A percentile compares a stretch with the other conserved stretches of the same genome.
phyloP scores from a whole-genome alignment of 2,113 vertebrate species.

The Ciconia boyciana region DNA sequence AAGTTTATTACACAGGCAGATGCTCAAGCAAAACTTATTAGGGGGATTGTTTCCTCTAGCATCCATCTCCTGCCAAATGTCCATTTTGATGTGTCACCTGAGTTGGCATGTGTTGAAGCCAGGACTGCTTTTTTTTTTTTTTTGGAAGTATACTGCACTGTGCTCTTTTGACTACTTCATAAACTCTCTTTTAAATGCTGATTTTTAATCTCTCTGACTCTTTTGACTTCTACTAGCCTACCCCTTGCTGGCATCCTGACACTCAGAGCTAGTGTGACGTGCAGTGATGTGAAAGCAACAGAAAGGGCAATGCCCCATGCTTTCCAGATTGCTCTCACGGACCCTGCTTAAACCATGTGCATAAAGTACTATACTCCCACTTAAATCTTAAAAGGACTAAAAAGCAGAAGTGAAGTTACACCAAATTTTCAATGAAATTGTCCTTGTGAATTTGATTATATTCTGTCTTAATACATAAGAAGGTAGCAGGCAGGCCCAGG shows the following conservation, averaged over 20 bases:
- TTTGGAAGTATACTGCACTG: background rate
- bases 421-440: background rate
- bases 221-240: background rate
- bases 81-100: background rate
- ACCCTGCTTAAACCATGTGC: background rate
- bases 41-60: background rate
- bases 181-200: background rate
- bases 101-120: background rate
- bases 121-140: background rate
- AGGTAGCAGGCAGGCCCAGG: background rate
- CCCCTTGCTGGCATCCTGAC: background rate
- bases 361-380: background rate
- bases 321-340: background rate
- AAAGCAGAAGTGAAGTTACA: background rate
- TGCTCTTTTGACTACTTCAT: background rate
- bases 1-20: constrained; percentile 8
- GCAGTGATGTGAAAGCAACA: background rate
- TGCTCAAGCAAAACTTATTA: constrained; percentile 7
- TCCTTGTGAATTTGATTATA: background rate
- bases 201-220: background rate
- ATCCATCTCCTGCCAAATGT: background rate
- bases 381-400: background rate
- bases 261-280: background rate
- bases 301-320: background rate
- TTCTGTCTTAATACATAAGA: background rate